Percentiles rank a stretch among this genome's conserved stretches.
These are phyloP conservation scores for Perodicticus potto DNA, from an alignment of 2,797 vertebrate species.

Conservation along the genomic window DNA sequence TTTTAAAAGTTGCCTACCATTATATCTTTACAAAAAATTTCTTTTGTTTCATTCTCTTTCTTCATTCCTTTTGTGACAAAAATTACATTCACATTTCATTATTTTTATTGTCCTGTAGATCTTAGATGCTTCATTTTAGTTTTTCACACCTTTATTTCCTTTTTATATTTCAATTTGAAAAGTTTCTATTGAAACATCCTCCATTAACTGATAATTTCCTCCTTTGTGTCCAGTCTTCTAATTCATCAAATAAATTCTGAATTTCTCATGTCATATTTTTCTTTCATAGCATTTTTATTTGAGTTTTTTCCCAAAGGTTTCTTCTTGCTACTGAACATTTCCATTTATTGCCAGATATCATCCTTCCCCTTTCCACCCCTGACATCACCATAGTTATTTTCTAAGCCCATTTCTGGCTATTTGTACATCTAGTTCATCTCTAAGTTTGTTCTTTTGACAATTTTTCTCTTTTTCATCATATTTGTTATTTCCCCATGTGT, in stretches of 20 bases:
- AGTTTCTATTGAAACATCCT: neutral
- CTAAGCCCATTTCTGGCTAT: neutral
- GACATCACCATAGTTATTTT: neutral
- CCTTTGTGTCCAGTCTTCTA: neutral
- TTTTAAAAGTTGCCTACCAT: neutral
- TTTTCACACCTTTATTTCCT: neutral
- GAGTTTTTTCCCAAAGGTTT: neutral
- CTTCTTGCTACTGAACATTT: neutral
- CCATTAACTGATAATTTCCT: neutral
- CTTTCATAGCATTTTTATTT: neutral
- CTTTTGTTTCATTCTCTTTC: neutral
- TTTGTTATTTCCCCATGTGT: neutral
- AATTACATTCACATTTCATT: neutral
- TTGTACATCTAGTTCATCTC: neutral
- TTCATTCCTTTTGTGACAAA: neutral
- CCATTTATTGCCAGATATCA: neutral
- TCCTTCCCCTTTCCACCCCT: fast-evolving
- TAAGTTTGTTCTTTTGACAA: neutral
- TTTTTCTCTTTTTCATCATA: neutral
- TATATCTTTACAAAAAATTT: neutral
- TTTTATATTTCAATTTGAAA: neutral
- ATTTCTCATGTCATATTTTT: neutral
- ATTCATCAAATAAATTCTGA: neutral
- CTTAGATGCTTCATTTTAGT: neutral
- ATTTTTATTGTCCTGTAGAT: neutral